Evolutionary conservation across 2,888 invertebrate genomes (phyloP), one percentile per base, ranked within the genome.

Genomic region (Tachina grossa): DNA sequence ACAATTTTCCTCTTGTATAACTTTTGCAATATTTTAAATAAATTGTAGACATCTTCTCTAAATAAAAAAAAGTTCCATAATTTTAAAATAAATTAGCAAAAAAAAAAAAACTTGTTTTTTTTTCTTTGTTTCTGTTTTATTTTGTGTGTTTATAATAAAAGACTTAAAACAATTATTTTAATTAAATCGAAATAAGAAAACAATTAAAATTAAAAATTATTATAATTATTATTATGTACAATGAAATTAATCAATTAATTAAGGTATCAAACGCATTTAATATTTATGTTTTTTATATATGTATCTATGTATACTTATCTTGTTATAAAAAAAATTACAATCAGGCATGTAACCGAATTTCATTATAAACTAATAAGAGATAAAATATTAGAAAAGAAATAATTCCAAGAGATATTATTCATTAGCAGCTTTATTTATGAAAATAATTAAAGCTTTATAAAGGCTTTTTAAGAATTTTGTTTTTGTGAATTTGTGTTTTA

Each of bases 81-180:
- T 45, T 68, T 84, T 47, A 81, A 61, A 81, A 85, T 84, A 87
- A 87, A 86, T 87, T 84, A 83, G 85, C 76, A 85, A 82, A 75
- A 80, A 80, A n/a, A 53, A 80, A 59, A 80, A 80, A 71, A 77
- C 14, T 75, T 78, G 31, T 57, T 85, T 49, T 57, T 85, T 49
- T 75, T 85, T 87, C 59, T n/a, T 61, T 74, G 68, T 76, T 77
- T 69, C 59, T 84, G 77, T 76, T 68, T 75, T 78, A 72, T 81
- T 76, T 78, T 72, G 65, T 65, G 75, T 65, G 65, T 76, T 55
- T 77, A 77, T 63, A 84, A 84, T 84, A 81, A 81, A 85, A 82
- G 63, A 81, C 77, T 82, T 82, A 85, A 78, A 78, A 61, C 78
- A 69, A 78, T 69, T 16, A 39, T 78, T 81, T 75, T 57, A 80